Evolutionary conservation across 2,797 vertebrate species (phyloP).

Genomic region (Brotula barbata): DNA sequence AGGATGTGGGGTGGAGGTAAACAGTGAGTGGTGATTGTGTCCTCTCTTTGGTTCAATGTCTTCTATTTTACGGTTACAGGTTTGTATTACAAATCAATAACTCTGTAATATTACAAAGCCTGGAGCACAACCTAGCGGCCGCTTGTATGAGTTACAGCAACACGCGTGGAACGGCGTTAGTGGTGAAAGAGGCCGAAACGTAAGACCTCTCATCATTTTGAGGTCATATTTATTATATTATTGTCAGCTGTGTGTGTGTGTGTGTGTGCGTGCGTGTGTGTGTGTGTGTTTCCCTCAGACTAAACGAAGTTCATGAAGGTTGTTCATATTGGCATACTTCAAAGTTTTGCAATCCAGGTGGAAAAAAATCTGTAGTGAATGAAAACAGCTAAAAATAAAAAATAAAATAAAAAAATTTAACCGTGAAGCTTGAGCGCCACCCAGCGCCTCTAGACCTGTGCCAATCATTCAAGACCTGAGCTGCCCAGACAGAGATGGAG

Average conservation of each 20-base stretch:
- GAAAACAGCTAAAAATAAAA: neutral
- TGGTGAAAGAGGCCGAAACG: neutral
- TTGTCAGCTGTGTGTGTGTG: no score
- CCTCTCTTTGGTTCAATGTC: slow-evolving; percentile 1
- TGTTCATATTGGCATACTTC: no score
- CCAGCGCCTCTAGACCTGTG: slow-evolving; percentile 17
- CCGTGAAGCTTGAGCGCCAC: slow-evolving; percentile 21
- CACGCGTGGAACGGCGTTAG: neutral
- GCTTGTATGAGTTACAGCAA: slow-evolving; percentile 22
- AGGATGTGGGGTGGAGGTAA: slow-evolving; percentile 42
- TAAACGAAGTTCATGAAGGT: no score
- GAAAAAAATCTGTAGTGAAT: neutral
- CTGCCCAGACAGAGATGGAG: neutral
- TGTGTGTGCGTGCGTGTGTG: no score
- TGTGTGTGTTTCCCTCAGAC: no score
- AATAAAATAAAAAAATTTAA: no score
- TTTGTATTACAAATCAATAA: neutral
- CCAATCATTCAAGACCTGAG: neutral
- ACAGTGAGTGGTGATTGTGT: slow-evolving; percentile 1
- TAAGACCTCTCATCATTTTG: neutral
- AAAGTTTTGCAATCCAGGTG: neutral
- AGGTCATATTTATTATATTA: no score
- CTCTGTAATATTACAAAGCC: neutral
- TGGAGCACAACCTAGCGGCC: slow-evolving; percentile 30
- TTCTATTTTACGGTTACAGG: neutral